Base-by-base conservation (phyloP, 2,888 invertebrate genomes). In the Epirrita christyi region DNA sequence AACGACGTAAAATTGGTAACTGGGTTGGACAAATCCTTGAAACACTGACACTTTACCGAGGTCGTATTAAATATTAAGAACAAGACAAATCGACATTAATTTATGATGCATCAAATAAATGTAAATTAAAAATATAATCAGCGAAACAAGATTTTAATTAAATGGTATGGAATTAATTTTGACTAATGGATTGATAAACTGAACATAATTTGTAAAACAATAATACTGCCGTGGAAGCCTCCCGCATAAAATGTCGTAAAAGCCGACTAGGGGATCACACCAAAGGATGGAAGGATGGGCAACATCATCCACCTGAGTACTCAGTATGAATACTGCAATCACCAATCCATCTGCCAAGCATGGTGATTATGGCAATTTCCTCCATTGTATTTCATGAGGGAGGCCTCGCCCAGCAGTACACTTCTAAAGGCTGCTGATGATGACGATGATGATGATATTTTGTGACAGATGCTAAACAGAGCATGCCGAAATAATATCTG, bases 21-120 rank as follows among this genome's bases (percentile, higher is more conserved):
- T 27, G 48, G 48, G 42, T 57, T 44, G 51, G 43, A 54, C 28
- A 45, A 55, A 57, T 58, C 65, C 61, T 67, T 66, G 62, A 59
- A 57, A 61, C 51, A 38, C 60, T 51, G 58, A 56, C 56, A 60
- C 57, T 55, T 58, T 45, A 43, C 50, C 50, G 63, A 65, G 67
- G 67, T 62, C 55, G 34, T 37, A 44, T 15, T 61, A 21, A 21
- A 21, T 21, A 59, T 50, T 46, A 56, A 60, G 56, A 56, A 55
- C 59, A 61, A 61, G 59, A 60, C 54, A 61, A 67, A 65, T 63
- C 42, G 48, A 42, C 48, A 59, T 61, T n/a, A n/a, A n/a, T n/a
- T 58, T 57, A 32, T 21, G 28, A 65, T 56, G 66, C 66, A 64
- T 48, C 55, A 49, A 40, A 48, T 38, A 38, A 52, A 41, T 48